These are phyloP conservation scores for Colostygia pectinataria DNA, from an alignment of 2,888 invertebrate species.

Conservation along the genomic window DNA sequence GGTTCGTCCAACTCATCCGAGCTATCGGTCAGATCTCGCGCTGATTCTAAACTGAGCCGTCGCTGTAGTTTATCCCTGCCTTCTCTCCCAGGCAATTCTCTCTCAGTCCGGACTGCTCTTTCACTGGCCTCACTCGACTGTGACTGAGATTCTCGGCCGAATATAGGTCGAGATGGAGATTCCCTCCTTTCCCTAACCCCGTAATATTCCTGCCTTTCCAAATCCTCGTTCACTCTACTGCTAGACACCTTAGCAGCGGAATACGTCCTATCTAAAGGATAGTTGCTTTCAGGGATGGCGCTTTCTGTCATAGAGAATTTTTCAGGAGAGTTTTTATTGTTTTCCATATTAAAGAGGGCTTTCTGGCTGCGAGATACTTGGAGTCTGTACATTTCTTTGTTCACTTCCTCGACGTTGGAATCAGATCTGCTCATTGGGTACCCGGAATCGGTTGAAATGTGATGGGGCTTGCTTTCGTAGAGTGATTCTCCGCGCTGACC, in stretches of 20 bases:
- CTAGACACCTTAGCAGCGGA: slow-evolving; percentile 76
- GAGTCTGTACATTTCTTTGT: slow-evolving; percentile 79
- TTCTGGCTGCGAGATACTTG: slow-evolving; percentile 80
- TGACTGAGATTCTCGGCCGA: slow-evolving; percentile 65
- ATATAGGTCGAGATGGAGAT: slow-evolving; percentile 61
- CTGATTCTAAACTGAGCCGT: slow-evolving; percentile 87
- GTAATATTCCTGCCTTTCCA: slow-evolving; percentile 72
- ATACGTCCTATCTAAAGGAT: slow-evolving; percentile 73
- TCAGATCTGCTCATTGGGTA: slow-evolving; percentile 78
- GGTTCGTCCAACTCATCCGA: slow-evolving; percentile 85
- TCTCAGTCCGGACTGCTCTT: slow-evolving; percentile 58
- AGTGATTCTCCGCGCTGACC: slow-evolving; percentile 74
- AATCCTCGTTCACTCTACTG: slow-evolving; percentile 72
- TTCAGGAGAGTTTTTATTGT: slow-evolving; percentile 67
- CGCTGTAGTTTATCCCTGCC: slow-evolving; percentile 79
- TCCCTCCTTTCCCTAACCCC: slow-evolving; percentile 62
- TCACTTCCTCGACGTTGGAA: slow-evolving; percentile 79
- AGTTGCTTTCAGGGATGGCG: slow-evolving; percentile 70
- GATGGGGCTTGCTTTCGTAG: slow-evolving; percentile 76
- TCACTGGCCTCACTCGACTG: slow-evolving; percentile 71
- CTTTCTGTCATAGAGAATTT: slow-evolving; percentile 66
- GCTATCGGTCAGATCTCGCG: slow-evolving; percentile 87
- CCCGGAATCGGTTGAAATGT: slow-evolving; percentile 72
- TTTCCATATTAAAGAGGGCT: slow-evolving; percentile 76
- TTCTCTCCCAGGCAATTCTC: slow-evolving; percentile 41